phyloP scores from a whole-genome alignment of 2,113 vertebrate species.

The Etheostoma spectabile region DNA sequence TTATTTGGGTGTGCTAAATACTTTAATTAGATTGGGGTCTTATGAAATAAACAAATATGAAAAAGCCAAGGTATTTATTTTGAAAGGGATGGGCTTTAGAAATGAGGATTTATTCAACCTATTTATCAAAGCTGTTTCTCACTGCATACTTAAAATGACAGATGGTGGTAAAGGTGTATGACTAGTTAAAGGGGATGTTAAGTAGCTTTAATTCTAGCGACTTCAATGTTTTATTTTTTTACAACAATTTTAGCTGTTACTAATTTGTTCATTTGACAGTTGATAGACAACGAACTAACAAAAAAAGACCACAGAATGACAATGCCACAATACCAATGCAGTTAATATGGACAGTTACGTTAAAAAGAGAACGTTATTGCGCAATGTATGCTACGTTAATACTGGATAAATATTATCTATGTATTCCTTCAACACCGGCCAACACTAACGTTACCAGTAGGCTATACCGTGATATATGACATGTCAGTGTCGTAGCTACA shows the following conservation, averaged over 20 bases:
- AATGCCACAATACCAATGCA: neutral
- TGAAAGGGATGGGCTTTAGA: neutral
- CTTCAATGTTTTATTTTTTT: neutral
- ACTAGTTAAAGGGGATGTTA: neutral
- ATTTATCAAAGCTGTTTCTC: neutral
- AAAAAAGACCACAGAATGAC: neutral
- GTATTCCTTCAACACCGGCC: neutral
- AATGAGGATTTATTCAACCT: neutral
- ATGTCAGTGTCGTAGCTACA: too few relatives aligned
- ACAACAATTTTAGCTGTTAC: neutral
- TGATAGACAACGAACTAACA: neutral
- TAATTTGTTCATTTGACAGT: neutral
- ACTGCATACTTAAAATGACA: neutral
- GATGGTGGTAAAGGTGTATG: neutral
- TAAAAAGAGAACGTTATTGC: too few relatives aligned
- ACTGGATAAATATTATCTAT: neutral
- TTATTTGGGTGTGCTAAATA: slow-evolving; percentile 12
- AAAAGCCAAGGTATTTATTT: neutral
- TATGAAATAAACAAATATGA: slow-evolving; percentile 2
- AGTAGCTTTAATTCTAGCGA: neutral
- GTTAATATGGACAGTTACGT: neutral
- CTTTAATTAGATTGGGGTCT: slow-evolving; percentile 7
- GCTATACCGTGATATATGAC: too few relatives aligned
- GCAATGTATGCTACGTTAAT: too few relatives aligned
- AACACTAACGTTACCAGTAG: neutral